Conservation (phyloP, 2,888 invertebrate species). For the Branchellion lobata region DNA sequence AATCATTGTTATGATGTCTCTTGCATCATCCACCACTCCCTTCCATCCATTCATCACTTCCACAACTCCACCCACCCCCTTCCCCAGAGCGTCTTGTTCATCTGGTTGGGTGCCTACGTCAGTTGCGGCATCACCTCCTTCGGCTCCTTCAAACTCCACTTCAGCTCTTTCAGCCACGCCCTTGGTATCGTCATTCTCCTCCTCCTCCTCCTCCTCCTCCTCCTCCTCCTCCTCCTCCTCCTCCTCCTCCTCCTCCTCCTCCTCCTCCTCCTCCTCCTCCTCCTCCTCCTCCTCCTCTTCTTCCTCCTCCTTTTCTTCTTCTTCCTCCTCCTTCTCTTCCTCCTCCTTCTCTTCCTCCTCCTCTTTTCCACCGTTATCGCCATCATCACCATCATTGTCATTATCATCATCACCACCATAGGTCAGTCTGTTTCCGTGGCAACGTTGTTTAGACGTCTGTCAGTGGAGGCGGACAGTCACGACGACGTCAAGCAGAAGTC, state of each 20-base stretch:
- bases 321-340: constrained; percentile 54
- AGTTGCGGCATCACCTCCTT: constrained; percentile 57
- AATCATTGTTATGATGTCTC: no score
- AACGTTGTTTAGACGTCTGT: constrained; percentile 7
- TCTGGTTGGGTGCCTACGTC: constrained; percentile 56
- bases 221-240: constrained; percentile 43
- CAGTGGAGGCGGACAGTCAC: not conserved
- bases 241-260: constrained; percentile 55
- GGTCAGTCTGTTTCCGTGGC: not conserved
- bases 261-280: constrained; percentile 56
- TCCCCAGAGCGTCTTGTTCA: constrained; percentile 55
- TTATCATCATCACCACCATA: not conserved
- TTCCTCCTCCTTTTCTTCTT: constrained; percentile 53
- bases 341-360: constrained; percentile 56
- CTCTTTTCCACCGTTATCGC: constrained; percentile 54
- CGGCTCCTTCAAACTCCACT: constrained; percentile 54
- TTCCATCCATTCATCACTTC: no score
- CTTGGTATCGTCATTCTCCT: constrained; percentile 49
- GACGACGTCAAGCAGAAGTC: not conserved
- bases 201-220: not conserved
- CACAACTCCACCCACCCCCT: no score
- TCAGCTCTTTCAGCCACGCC: constrained; percentile 55
- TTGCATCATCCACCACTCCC: no score
- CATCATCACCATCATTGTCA: constrained; percentile 54
- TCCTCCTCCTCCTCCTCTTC: constrained; percentile 57